phyloP scores from a whole-genome alignment of 2,888 invertebrate species.

The Orthosia incerta region DNA sequence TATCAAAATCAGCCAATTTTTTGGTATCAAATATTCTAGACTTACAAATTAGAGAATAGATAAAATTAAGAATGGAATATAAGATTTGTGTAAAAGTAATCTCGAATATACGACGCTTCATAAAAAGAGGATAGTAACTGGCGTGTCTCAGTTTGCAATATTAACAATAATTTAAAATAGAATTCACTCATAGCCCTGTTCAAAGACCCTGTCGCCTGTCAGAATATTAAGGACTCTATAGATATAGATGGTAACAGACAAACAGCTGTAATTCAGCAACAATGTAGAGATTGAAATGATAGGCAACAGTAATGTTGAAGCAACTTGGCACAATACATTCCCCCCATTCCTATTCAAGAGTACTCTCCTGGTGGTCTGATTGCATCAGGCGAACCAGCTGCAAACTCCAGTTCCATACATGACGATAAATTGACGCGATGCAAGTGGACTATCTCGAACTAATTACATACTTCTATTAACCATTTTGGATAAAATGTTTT shows the following conservation, averaged over 20 bases:
- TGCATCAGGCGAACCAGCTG: constrained; percentile 32
- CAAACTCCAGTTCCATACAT: constrained; percentile 65
- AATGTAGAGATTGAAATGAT: constrained; percentile 7
- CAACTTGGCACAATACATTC: constrained; percentile 32
- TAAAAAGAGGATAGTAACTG: constrained; percentile 39
- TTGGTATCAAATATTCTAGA: constrained; percentile 78
- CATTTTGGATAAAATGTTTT: constrained; percentile 72
- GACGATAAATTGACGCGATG: constrained; percentile 61
- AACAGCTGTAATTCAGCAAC: constrained; percentile 4
- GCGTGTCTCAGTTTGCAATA: constrained; percentile 36
- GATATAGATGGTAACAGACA: constrained; percentile 20
- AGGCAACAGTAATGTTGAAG: constrained; percentile 15
- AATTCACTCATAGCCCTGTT: constrained; percentile 54
- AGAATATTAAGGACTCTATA: constrained; percentile 36
- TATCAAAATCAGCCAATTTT: constrained; percentile 79
- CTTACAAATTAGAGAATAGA: constrained; percentile 66
- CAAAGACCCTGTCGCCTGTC: constrained; percentile 62
- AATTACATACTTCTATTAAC: constrained; percentile 70
- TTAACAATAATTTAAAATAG: constrained; percentile 33
- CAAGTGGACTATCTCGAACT: constrained; percentile 67
- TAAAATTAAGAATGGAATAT: constrained; percentile 47
- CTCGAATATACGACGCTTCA: constrained; percentile 56
- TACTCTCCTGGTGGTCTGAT: constrained; percentile 33
- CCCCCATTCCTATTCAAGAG: constrained; percentile 13
- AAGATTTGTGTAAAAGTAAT: constrained; percentile 48